Evolutionary conservation across 1,140 invertebrate genomes (phyloP), one percentile per base, ranked within the genome.

Genomic region (Pseudobourletiella spinata): DNA sequence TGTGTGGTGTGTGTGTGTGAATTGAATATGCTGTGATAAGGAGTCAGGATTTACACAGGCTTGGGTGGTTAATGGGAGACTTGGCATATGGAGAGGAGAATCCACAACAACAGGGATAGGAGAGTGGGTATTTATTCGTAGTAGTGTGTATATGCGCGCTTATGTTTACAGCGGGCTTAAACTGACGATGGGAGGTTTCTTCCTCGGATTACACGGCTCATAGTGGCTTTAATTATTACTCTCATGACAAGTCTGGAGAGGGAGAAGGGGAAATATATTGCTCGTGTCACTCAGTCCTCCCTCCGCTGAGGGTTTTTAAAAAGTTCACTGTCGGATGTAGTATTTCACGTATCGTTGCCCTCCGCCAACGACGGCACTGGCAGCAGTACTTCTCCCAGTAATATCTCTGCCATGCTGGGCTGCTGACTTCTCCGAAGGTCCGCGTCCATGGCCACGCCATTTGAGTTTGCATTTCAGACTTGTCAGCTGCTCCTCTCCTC

Each of bases 141-240:
- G 6, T 48, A 6, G 11, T 48, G 18, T 6, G 22, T 48, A 48
- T 22, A 48, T 22, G 18, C 44, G 6, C 6, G 20, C 8, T 15
- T 48, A 22, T 18, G 6, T 29, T 29, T 50, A 59, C n/a, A n/a
- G n/a, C n/a, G n/a, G n/a, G n/a, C n/a, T n/a, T n/a, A 61, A 51
- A 30, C 14, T 61, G 43, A 32, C 59, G 51, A 61, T 61, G 59
- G 59, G 59, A 61, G 59, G 59, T 61, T 61, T 61, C 59, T 32
- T 61, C 48, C 39, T 54, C 43, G 59, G 59, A 61, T 61, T 61
- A 61, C 50, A 61, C 44, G 48, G 51, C 59, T 61, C 51, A 55
- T 42, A 61, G 50, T 55, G 51, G 48, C 59, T 62, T 62, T 62
- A 62, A 62, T 62, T 62, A 62, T 62, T 56, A 44, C 54, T 57